Evolutionary conservation across 1,140 invertebrate species (phyloP).

Genomic region (Semibalanus balanoides): DNA sequence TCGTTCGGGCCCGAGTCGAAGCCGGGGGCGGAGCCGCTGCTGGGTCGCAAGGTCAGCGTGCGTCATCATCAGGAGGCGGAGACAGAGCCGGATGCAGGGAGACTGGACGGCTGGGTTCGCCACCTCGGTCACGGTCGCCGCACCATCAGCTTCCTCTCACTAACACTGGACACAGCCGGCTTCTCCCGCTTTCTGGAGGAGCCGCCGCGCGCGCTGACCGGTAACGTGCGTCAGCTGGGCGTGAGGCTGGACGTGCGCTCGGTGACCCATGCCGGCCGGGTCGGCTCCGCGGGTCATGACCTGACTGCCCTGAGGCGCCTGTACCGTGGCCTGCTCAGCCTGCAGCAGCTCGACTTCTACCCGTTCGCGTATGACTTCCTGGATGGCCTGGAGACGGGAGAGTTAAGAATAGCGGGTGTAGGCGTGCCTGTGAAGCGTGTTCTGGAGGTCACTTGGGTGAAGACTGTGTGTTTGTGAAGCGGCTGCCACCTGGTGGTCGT

Average conservation of each 20-base stretch:
- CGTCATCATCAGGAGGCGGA: neutral
- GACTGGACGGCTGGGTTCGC: neutral
- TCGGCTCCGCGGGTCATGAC: too few species aligned
- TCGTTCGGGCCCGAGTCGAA: constrained; percentile 20
- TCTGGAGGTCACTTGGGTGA: neutral
- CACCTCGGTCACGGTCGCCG: neutral
- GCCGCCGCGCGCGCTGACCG: neutral
- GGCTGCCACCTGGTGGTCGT: neutral
- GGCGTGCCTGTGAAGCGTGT: neutral
- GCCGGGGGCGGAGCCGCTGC: neutral
- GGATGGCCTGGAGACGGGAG: neutral
- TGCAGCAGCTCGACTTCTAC: neutral
- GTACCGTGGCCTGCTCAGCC: neutral
- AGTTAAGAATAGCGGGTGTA: neutral
- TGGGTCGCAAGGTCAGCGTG: neutral
- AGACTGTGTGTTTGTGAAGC: neutral
- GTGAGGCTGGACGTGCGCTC: neutral
- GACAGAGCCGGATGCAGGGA: too few species aligned
- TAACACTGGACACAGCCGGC: neutral
- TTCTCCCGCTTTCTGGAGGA: neutral
- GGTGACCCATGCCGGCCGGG: neutral
- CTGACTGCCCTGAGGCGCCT: neutral
- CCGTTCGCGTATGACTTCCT: neutral
- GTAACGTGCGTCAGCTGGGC: neutral
- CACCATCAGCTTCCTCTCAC: neutral